Base-by-base conservation (phyloP, 2,113 vertebrate species). In the Athene cunicularia region DNA sequence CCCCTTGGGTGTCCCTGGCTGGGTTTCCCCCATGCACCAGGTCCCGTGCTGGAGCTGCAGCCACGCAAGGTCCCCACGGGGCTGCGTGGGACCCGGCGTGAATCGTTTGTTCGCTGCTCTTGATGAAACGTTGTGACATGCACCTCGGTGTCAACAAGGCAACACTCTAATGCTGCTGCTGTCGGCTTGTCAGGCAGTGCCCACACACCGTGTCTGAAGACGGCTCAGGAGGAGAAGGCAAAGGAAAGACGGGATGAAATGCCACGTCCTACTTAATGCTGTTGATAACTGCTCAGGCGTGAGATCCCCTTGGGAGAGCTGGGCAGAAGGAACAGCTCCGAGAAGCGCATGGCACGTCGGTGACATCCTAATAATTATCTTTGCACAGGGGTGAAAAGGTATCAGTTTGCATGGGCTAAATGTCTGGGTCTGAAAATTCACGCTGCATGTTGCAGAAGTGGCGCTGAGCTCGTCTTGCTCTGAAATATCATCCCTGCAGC, bases 401-500 rank as follows among this genome's bases (percentile, higher is more conserved):
- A 47, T 63, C 77, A 6, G 37, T 53, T 84, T 71, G 67, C n/a
- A 5, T 7, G 35, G 56, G 47, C 18, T 32, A 22, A 83, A 18
- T 13, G 37, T 41, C 35, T 80, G 39, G 14, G 17, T 60, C 17
- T 35, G 53, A 24, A 35, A 33, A 37, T 9, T 62, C 33, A 16
- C 0, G 1, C 33, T 22, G 41, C 0, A 0, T 9, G 12, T 14
- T 26, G 18, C 41, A 53, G 35, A 19, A 68, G n/a, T 53, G 0
- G 3, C 27, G 27, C 73, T 74, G 50, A 60, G 56, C 56, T 92
- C 33, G 4, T 24, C 59, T 35, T 37, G 28, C 45, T 43, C 59
- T 71, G 74, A 90, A 90, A 58, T 35, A 30, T 23, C 32, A 13
- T 52, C 74, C 60, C 55, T 81, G 73, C 21, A 9, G 32, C 47